Percentiles rank a stretch among this genome's conserved stretches.
Evolutionary conservation across 2,113 vertebrate species (phyloP).

Genomic region (Phaethon lepturus): DNA sequence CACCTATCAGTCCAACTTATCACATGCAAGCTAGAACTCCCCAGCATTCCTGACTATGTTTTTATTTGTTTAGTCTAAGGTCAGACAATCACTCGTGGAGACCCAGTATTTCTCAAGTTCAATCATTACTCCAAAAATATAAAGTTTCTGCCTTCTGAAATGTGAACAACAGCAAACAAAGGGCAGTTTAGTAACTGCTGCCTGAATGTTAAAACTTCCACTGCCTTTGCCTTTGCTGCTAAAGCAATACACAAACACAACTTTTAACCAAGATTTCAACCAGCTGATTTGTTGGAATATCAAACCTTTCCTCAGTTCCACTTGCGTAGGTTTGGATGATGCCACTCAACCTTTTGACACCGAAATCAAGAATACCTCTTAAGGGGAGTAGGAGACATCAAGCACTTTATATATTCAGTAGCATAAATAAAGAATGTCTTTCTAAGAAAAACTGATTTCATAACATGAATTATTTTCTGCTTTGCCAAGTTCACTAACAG

Average conservation of each 20-base stretch:
- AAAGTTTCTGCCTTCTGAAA: background rate
- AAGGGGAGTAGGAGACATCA: background rate
- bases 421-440: background rate
- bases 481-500: background rate
- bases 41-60: background rate
- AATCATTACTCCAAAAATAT: background rate
- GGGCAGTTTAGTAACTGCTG: background rate
- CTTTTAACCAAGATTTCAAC: background rate
- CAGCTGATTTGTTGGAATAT: background rate
- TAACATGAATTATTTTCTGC: constrained; percentile 6
- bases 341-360: background rate
- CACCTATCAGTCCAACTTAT: background rate
- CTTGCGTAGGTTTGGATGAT: fast-evolving
- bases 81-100: background rate
- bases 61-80: background rate
- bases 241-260: background rate
- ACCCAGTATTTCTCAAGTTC: background rate
- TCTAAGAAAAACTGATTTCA: background rate
- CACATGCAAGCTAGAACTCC: background rate
- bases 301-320: background rate
- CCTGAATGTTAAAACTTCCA: background rate
- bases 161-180: background rate
- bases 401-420: background rate
- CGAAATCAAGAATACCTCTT: background rate
- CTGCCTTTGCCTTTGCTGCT: background rate